phyloP scores from a whole-genome alignment of 64 coral and sea anemone genomes.

The Pocillopora damicornis region DNA sequence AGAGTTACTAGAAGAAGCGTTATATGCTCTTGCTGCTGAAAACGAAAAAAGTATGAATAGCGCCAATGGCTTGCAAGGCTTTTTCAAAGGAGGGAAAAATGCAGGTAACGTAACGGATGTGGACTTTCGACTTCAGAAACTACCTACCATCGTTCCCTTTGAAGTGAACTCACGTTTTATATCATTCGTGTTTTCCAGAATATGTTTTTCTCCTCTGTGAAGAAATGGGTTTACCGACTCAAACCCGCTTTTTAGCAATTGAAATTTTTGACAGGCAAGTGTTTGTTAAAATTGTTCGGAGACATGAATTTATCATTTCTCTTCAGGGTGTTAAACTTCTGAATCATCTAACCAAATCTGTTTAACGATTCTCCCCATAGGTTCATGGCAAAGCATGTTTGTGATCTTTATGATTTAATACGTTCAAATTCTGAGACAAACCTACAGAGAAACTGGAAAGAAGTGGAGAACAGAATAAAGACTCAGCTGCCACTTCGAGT shows the following conservation, averaged over 20 bases:
- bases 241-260: constrained; percentile 84
- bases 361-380: constrained; percentile 30
- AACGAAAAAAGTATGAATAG: constrained; percentile 96
- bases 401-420: constrained; percentile 77
- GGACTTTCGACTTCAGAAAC: too few species aligned
- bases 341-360: neutral
- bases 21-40: constrained; percentile 88
- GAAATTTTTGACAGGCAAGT: constrained; percentile 95
- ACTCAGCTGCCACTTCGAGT: constrained; percentile 80
- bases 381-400: constrained; percentile 95
- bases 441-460: constrained; percentile 78
- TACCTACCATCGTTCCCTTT: too few species aligned
- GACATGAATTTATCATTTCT: neutral
- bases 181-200: constrained; percentile 53
- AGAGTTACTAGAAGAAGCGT: constrained; percentile 89
- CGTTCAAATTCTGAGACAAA: constrained; percentile 67
- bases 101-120: constrained; percentile 53
- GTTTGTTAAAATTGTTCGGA: neutral
- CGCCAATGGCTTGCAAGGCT: constrained; percentile 66
- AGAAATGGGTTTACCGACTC: constrained; percentile 69
- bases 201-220: constrained; percentile 88
- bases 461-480: constrained; percentile 84
- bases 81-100: constrained; percentile 86
- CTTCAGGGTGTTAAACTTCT: neutral
- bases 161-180: neutral